phyloP scores from a whole-genome alignment of 2,888 invertebrate species.

The Nymphalis c-album region DNA sequence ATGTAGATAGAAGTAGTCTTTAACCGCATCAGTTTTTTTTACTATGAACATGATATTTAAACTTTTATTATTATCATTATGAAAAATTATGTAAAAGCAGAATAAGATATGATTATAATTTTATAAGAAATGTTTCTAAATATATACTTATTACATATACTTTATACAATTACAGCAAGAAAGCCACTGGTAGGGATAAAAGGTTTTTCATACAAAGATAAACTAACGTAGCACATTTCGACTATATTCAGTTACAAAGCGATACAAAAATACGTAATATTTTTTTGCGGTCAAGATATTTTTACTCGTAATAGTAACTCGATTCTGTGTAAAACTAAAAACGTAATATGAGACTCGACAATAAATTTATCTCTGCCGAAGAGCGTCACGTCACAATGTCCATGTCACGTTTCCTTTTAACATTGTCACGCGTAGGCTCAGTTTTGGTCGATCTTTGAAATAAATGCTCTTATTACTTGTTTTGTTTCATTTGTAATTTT shows the following conservation, averaged over 20 bases:
- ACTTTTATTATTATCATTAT: too few species aligned
- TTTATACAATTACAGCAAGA: too few species aligned
- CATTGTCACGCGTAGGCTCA: slow-evolving; percentile 7
- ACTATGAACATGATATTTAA: too few species aligned
- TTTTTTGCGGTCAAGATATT: not conserved
- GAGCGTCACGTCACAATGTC: slow-evolving; percentile 4
- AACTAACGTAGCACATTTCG: not conserved
- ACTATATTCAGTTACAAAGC: not conserved
- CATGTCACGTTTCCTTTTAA: slow-evolving; percentile 13
- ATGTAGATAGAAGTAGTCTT: too few species aligned
- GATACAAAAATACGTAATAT: not conserved
- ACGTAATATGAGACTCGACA: not conserved
- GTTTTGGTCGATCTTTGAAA: slow-evolving; percentile 16
- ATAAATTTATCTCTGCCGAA: not conserved
- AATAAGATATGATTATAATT: too few species aligned
- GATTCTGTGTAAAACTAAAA: not conserved
- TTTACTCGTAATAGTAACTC: slow-evolving; percentile 7
- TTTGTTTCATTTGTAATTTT: slow-evolving; percentile 17
- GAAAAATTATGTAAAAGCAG: too few species aligned
- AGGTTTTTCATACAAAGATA: too few species aligned
- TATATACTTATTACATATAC: too few species aligned
- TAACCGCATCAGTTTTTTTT: too few species aligned
- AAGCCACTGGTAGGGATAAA: too few species aligned
- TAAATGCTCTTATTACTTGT: slow-evolving; percentile 19
- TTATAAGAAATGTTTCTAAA: too few species aligned